Percentiles rank a stretch among this genome's conserved stretches.
Evolutionary conservation across 1,140 invertebrate species (phyloP).

Genomic region (Proctacanthus coquilletti): DNA sequence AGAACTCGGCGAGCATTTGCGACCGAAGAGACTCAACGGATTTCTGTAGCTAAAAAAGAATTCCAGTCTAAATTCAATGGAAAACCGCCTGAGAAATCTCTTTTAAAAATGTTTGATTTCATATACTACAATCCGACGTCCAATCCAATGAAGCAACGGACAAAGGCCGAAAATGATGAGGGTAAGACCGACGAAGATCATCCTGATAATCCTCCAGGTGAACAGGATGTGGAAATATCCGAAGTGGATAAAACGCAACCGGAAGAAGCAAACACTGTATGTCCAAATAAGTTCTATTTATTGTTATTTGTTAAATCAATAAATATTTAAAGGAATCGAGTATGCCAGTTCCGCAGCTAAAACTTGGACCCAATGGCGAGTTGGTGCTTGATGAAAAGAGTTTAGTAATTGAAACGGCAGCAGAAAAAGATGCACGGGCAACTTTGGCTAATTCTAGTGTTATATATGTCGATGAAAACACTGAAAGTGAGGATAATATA

Average conservation of each 20-base stretch:
- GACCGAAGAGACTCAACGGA: conserved; percentile 33
- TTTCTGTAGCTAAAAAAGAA: conserved; percentile 38
- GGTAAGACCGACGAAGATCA: conserved; percentile 4
- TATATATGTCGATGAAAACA: conserved; percentile 46
- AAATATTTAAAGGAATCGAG: conserved; percentile 27
- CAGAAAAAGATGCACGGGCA: conserved; percentile 42
- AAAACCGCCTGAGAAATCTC: conserved; percentile 42
- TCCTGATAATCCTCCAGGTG: too few relatives aligned
- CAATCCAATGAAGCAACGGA: conserved; percentile 43
- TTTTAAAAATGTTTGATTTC: conserved; percentile 77
- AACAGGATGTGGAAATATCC: conserved; percentile 5
- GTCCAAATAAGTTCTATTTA: neutral
- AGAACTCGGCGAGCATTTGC: conserved; percentile 17
- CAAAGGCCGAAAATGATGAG: conserved; percentile 18
- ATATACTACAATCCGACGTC: conserved; percentile 74
- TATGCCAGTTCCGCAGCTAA: conserved; percentile 67
- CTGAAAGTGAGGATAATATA: conserved; percentile 14
- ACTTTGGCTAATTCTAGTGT: conserved; percentile 44
- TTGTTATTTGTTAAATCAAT: neutral
- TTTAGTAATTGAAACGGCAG: conserved; percentile 61
- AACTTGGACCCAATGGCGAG: conserved; percentile 73
- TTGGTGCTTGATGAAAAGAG: conserved; percentile 77
- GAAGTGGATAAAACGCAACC: neutral
- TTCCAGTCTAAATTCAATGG: conserved; percentile 40
- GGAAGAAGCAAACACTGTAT: neutral